Conservation (phyloP, 2,888 invertebrate species). For the Apotomis turbidana region DNA sequence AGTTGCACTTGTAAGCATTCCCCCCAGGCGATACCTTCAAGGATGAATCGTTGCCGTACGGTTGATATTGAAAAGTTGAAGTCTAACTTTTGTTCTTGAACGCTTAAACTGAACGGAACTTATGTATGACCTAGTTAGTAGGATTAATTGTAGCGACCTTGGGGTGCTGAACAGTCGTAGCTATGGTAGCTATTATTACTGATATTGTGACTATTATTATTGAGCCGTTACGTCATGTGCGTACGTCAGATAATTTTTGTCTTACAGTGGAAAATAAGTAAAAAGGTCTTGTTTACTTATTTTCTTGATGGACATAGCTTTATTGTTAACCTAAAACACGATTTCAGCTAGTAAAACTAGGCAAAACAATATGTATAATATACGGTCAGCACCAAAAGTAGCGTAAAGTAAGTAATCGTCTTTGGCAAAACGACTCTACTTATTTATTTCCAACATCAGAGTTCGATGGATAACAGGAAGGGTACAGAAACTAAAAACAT, state of each 20-base stretch:
- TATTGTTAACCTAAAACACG: no score
- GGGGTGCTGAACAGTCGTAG: slow-evolving; percentile 30
- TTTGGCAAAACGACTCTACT: no score
- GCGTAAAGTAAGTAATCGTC: no score
- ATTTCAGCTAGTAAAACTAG: no score
- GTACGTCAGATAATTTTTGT: background rate
- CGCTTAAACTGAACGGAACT: slow-evolving; percentile 35
- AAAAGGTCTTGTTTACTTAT: no score
- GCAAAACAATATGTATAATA: no score
- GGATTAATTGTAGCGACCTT: slow-evolving; percentile 39
- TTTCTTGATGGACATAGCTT: no score
- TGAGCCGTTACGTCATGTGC: slow-evolving; percentile 33
- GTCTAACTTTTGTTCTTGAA: slow-evolving; percentile 29
- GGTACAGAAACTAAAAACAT: no score
- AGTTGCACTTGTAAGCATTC: background rate
- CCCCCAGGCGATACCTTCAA: background rate
- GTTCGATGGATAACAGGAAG: no score
- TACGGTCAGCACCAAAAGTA: no score
- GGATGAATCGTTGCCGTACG: background rate
- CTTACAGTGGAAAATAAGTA: no score
- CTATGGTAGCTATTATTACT: slow-evolving; percentile 33
- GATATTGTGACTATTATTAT: slow-evolving; percentile 33
- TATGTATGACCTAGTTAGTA: slow-evolving; percentile 38
- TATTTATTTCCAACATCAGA: no score
- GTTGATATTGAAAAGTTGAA: background rate